Base-by-base conservation (phyloP, 2,113 vertebrate genomes). In the Larimichthys polyactis region DNA sequence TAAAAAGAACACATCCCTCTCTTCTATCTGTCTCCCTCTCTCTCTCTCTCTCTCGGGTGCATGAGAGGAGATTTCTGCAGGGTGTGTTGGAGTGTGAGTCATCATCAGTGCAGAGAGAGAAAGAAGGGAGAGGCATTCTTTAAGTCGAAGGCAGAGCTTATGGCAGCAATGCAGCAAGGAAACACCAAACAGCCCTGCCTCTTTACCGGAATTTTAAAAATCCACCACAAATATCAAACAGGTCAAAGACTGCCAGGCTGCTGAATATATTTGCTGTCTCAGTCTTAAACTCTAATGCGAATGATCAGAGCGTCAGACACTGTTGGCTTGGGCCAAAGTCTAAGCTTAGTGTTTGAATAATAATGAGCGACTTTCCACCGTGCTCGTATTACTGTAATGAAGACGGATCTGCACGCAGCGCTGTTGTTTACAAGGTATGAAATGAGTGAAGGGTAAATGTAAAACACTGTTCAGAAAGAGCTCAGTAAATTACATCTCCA, bases 81-180 rank as follows among this genome's bases (percentile, higher is more conserved):
- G 92, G 91, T 84, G 90, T 93, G 90, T 90, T 93, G 74, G 86
- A 89, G 91, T 91, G 89, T 95, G 94, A 95, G 94, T 95, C 94
- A 95, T 94, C 94, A 87, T 81, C 90, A 84, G 89, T 88, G 92
- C 91, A 93, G 90, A 89, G 81, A 81, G 77, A 84, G 86, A 87
- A 79, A 89, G 86, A 87, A 54, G 72, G 78, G 84, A 87, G 89
- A 85, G 86, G 86, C 82, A 86, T 91, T 89, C 91, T 91, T 92
- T 91, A 93, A 90, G 88, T 90, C 71, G 46, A 82, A 85, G 87
- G 70, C 86, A 60, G 80, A 44, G 67, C 91, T 91, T 81, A 89
- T 85, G 85, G 90, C 77, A 87, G 86, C 90, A 87, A 82, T 91
- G 92, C 89, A 92, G 90, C 87, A 91, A 69, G 85, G 82, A 87